These are phyloP conservation scores for Ornithoptera priamus DNA, from an alignment of 2,888 invertebrate genomes.

Conservation along the genomic window DNA sequence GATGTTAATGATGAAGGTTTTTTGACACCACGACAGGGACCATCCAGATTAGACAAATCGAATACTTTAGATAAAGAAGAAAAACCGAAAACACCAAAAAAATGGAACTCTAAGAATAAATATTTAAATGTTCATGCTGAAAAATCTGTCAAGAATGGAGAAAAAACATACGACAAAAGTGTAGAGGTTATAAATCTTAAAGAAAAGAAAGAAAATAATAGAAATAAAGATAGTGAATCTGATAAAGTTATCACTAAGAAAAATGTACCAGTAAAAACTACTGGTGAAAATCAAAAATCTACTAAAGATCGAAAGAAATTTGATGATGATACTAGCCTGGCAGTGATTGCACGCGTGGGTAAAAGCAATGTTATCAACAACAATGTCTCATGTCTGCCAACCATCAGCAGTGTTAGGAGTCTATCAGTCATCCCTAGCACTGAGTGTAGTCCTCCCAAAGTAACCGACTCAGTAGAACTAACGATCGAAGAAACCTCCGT, in stretches of 20 bases:
- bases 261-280: constrained; percentile 24
- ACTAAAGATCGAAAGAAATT: constrained; percentile 47
- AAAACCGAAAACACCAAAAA: constrained; percentile 42
- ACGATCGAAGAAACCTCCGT: constrained; percentile 47
- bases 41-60: constrained; percentile 32
- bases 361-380: constrained; percentile 34
- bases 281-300: constrained; percentile 36
- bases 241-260: constrained; percentile 29
- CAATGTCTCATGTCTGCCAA: constrained; percentile 49
- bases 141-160: constrained; percentile 32
- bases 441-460: constrained; percentile 28
- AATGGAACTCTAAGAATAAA: constrained; percentile 53
- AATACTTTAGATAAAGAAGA: constrained; percentile 40
- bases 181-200: constrained; percentile 34
- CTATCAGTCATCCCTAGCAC: constrained; percentile 46
- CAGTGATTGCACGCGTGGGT: constrained; percentile 50
- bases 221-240: constrained; percentile 33
- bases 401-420: constrained; percentile 62
- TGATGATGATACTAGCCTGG: constrained; percentile 60
- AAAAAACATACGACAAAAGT: constrained; percentile 5
- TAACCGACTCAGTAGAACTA: constrained; percentile 41
- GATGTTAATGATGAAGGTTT: constrained; percentile 27
- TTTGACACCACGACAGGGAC: constrained; percentile 29
- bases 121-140: constrained; percentile 42
- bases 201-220: constrained; percentile 37